Evolutionary conservation across 1,140 invertebrate species (phyloP), one percentile per base, ranked within the genome.

Genomic region (Andricus grossulariae): DNA sequence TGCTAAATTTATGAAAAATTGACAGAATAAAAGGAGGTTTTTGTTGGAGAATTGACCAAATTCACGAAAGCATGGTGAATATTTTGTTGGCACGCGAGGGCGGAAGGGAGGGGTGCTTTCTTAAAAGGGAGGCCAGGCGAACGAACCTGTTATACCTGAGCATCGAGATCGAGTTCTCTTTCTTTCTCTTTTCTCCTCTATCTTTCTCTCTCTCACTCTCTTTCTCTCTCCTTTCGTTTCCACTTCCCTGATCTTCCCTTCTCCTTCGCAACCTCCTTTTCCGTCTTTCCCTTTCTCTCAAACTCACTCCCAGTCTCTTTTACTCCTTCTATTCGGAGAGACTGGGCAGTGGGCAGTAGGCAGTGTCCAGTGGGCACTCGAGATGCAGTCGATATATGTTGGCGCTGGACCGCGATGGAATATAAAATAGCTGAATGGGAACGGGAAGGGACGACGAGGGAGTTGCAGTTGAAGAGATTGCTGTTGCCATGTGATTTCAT

Each of bases 91-190:
- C 76, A 79, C 76, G 78, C 79, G 77, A 79, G 71, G 76, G 78
- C 75, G 76, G 74, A 12, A 78, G 70, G 51, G 51, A 18, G 52
- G 45, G 54, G 70, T 45, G 50, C 39, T 77, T 82, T 85, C 80
- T 82, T 83, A 86, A 87, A 89, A 88, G 84, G 84, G 84, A 88
- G 83, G 76, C 82, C 76, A 60, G 55, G 76, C 50, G 79, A 89
- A 87, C 50, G 80, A 89, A 87, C 87, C 86, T 88, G 87, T 88
- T 87, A 86, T 88, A 89, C 82, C 83, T 87, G 86, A 86, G 72
- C 50, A 49, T 50, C 25, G 70, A 72, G 25, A 8, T 73, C 39
- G 19, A 55, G 71, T 72, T 54, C 39, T 80, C 76, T 83, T 78
- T 79, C 75, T 83, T 71, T 79, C 76, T 71, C 78, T 73, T 71